A percentile compares a stretch with the other conserved stretches of the same genome.
Evolutionary conservation across 2,797 vertebrate genomes (phyloP).

Genomic region (Denticeps clupeoides): DNA sequence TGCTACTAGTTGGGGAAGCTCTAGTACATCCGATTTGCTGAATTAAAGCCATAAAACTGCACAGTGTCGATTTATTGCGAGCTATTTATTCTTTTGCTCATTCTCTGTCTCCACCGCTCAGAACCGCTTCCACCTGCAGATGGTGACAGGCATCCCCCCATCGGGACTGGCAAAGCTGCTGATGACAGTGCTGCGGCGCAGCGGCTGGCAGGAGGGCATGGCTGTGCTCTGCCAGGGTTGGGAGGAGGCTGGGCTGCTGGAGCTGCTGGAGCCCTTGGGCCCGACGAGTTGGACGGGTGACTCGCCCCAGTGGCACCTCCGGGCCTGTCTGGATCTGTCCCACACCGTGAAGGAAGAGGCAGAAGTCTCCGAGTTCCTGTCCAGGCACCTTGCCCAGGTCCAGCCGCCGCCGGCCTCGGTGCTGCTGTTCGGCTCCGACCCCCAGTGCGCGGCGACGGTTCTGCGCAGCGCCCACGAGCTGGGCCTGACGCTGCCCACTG

Average conservation of each 20-base stretch:
- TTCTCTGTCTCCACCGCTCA: slow-evolving; percentile 28
- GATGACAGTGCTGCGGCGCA: slow-evolving; percentile 55
- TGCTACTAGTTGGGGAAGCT: too few species aligned
- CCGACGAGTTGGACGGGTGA: slow-evolving; percentile 11
- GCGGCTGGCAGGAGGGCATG: slow-evolving; percentile 62
- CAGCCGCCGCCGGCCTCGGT: slow-evolving; percentile 48
- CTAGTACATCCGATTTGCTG: too few species aligned
- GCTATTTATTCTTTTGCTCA: not conserved
- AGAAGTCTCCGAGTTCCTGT: slow-evolving; percentile 49
- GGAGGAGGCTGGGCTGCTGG: slow-evolving; percentile 59
- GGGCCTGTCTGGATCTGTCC: slow-evolving; percentile 62
- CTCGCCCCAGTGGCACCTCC: slow-evolving; percentile 46
- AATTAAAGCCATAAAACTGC: not conserved
- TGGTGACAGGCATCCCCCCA: slow-evolving; percentile 64
- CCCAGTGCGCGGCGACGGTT: slow-evolving; percentile 41
- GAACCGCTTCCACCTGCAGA: slow-evolving; percentile 78
- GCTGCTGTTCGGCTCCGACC: slow-evolving; percentile 66
- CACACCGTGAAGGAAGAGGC: slow-evolving; percentile 37
- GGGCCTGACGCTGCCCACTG: slow-evolving; percentile 54
- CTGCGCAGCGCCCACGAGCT: slow-evolving; percentile 53
- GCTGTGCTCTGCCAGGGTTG: slow-evolving; percentile 68
- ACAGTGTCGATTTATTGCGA: not conserved
- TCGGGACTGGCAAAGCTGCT: slow-evolving; percentile 64
- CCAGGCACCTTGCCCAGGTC: slow-evolving; percentile 43
- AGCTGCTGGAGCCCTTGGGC: slow-evolving; percentile 43